These are phyloP conservation scores for Neodontobutis hainanensis DNA, from an alignment of 2,113 vertebrate species.

Conservation along the genomic window DNA sequence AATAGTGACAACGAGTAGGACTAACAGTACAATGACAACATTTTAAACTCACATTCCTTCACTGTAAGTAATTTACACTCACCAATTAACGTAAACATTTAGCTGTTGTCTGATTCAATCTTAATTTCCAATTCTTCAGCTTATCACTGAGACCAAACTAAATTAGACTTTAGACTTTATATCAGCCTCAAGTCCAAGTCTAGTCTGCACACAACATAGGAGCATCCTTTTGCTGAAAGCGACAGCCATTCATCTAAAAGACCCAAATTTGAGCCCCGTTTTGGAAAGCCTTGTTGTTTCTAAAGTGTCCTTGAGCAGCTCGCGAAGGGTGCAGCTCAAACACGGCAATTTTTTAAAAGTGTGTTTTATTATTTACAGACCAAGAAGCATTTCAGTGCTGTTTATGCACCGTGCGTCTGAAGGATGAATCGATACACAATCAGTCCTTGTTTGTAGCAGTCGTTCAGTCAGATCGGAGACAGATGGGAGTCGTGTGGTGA, in stretches of 20 bases:
- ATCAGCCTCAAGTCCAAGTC: no score
- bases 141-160: no score
- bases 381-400: constrained; percentile 11
- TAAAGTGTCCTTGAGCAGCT: constrained; percentile 38
- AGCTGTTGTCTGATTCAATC: no score
- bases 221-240: constrained; percentile 17
- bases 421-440: constrained; percentile 14
- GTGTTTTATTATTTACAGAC: neutral
- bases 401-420: neutral
- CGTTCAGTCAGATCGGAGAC: constrained; percentile 16
- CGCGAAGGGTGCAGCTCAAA: constrained; percentile 22
- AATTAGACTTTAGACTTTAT: no score
- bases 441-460: constrained; percentile 4
- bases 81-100: no score
- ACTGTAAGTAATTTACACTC: no score
- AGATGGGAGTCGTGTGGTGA: constrained; percentile 17
- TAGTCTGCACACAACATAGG: neutral
- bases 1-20: no score
- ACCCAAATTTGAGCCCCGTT: constrained; percentile 24
- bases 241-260: constrained; percentile 23
- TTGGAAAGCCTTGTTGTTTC: constrained; percentile 14
- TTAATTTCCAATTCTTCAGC: no score
- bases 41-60: no score
- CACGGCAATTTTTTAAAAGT: constrained; percentile 8
- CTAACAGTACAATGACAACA: no score